Evolutionary conservation across 2,888 invertebrate species (phyloP), one percentile per base, ranked within the genome.

Genomic region (Brenthis hecate): DNA sequence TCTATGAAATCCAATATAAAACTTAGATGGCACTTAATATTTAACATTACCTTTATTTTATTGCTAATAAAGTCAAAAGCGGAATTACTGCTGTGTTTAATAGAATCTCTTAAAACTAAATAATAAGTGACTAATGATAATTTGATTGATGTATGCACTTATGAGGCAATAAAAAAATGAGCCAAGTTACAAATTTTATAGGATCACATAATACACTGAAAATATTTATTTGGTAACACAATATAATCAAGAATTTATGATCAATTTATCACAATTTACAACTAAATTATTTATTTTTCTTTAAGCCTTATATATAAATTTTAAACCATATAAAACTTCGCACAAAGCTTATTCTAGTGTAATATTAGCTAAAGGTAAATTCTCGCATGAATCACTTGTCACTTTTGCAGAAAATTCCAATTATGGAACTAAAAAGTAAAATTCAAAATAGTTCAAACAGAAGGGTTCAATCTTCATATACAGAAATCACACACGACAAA

Each of bases 401-500:
- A 50, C 50, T 50, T 50, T 50, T 50, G 47, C 58, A 6, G 50
- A 36, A 62, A 19, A 62, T 64, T 64, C 71, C 54, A 66, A 66
- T 66, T 69, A 66, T 56, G 69, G 53, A 36, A 16, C 63, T 53
- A 43, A 60, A 58, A 68, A 62, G 32, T 65, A 64, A 66, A 60
- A 19, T 16, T 16, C 23, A 36, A 43, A 6, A 64, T 54, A 48
- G 53, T 13, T 48, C 3, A 13, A 50, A 19, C n/a, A 48, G n/a
- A 16, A 28, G 50, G 5, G 60, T 72, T 73, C 68, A 67, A 43
- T 11, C 36, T 43, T 8, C 11, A 11, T 43, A 6, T 13, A 62
- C 56, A 72, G 69, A 67, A 69, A 69, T 51, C 14, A 48, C 48
- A 13, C 13, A 47, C 36, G 64, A 70, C 63, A 70, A 71, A 67